Conservation (phyloP, 1,140 invertebrate genomes). For the Pseudomyrmex dendroicus region DNA sequence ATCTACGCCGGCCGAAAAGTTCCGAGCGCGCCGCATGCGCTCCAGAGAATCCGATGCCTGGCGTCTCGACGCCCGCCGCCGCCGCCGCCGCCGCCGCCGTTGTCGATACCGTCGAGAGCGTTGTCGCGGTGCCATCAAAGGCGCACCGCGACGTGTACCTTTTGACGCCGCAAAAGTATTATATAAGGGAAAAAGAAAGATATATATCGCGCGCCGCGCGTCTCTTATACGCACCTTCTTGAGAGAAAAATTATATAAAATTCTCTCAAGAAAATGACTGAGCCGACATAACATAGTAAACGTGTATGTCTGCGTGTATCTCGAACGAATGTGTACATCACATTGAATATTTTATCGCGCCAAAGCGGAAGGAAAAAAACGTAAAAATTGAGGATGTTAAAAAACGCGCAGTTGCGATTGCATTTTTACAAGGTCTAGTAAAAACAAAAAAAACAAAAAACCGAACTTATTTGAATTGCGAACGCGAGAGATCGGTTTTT, state of each 20-base stretch:
- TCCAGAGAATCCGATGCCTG: conserved; percentile 47
- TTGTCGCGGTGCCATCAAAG: neutral
- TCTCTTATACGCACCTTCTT: neutral
- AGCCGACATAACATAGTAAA: too few species aligned
- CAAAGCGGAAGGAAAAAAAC: too few species aligned
- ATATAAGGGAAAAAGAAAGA: too few species aligned
- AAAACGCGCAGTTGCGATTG: too few species aligned
- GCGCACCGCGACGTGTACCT: neutral
- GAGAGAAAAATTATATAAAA: too few species aligned
- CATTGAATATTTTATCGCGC: too few species aligned
- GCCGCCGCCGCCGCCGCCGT: neutral
- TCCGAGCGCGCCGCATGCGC: conserved; percentile 68
- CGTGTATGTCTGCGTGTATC: too few species aligned
- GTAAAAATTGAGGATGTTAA: too few species aligned
- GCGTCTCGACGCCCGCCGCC: conserved; percentile 32
- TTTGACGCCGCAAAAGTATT: neutral
- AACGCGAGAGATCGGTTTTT: conserved; percentile 6
- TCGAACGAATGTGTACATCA: too few species aligned
- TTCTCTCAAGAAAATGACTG: too few species aligned
- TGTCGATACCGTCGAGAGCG: conserved; percentile 25
- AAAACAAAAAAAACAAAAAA: conserved; percentile 40
- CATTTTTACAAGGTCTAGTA: too few species aligned
- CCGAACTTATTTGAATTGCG: neutral
- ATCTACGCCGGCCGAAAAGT: conserved; percentile 51
- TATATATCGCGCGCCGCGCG: too few species aligned